A percentile compares a stretch with the other conserved stretches of the same genome.
Evolutionary conservation across 2,113 vertebrate species (phyloP).

Genomic region (Poeciliopsis turrubarensis): DNA sequence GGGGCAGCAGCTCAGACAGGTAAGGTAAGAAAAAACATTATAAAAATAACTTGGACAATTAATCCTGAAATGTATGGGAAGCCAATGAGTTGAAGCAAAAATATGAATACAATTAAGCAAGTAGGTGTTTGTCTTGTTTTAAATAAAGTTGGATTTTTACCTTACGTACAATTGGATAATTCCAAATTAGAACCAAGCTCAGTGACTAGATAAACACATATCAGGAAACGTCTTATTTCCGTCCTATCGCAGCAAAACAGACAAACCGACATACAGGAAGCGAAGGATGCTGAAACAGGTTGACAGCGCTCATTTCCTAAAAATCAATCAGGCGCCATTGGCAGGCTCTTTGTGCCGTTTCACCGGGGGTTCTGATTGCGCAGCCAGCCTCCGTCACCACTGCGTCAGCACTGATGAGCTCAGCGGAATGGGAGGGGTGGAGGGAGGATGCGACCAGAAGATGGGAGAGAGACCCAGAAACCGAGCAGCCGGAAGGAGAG

Average conservation of each 20-base stretch:
- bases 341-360: constrained; percentile 70
- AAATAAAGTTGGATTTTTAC: not conserved
- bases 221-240: not conserved
- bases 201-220: not conserved
- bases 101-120: too few relatives aligned
- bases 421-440: constrained; percentile 34
- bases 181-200: not conserved
- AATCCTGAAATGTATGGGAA: too few relatives aligned
- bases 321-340: constrained; percentile 47
- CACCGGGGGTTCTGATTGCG: constrained; percentile 83
- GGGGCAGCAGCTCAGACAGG: too few relatives aligned
- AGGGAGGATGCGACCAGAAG: not conserved
- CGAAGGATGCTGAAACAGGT: not conserved
- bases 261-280: not conserved
- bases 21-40: too few relatives aligned
- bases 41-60: too few relatives aligned
- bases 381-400: constrained; percentile 88
- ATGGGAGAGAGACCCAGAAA: constrained; percentile 12
- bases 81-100: too few relatives aligned
- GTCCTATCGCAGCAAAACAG: not conserved
- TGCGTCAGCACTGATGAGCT: constrained; percentile 87
- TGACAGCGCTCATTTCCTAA: not conserved
- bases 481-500: not conserved
- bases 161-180: too few relatives aligned
- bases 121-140: not conserved